Evolutionary conservation across 2,888 invertebrate species (phyloP).

Genomic region (Odontocolon sp.): DNA sequence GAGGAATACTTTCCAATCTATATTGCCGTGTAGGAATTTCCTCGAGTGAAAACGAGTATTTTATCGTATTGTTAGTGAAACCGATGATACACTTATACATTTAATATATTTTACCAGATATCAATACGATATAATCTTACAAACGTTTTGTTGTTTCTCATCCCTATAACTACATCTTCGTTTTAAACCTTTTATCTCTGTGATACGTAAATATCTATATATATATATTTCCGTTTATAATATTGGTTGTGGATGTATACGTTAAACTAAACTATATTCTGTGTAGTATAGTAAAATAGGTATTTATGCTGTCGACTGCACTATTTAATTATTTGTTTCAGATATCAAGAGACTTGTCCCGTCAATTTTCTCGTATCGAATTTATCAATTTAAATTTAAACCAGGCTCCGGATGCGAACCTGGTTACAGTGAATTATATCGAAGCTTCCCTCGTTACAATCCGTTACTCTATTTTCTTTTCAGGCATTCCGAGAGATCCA

Average conservation of each 20-base stretch:
- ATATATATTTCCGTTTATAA: constrained; percentile 43
- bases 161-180: constrained; percentile 52
- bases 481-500: constrained; percentile 4
- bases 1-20: constrained; percentile 44
- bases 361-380: background rate
- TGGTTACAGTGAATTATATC: too few species aligned
- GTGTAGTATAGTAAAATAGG: constrained; percentile 67
- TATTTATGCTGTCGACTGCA: constrained; percentile 59
- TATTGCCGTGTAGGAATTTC: too few species aligned
- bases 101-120: constrained; percentile 71
- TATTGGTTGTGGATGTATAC: constrained; percentile 27
- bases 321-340: constrained; percentile 25
- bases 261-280: constrained; percentile 55
- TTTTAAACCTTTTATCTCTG: constrained; percentile 48
- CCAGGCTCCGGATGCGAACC: too few species aligned
- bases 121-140: constrained; percentile 73
- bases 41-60: constrained; percentile 26
- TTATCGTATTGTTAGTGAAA: constrained; percentile 56
- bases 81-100: constrained; percentile 68
- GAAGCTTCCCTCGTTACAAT: constrained; percentile 2
- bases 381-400: background rate
- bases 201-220: constrained; percentile 58
- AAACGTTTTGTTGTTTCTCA: constrained; percentile 57
- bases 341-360: constrained; percentile 33
- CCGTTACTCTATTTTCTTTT: background rate